Base-by-base conservation (phyloP, 2,888 invertebrate genomes). In the Macaria liturata region DNA sequence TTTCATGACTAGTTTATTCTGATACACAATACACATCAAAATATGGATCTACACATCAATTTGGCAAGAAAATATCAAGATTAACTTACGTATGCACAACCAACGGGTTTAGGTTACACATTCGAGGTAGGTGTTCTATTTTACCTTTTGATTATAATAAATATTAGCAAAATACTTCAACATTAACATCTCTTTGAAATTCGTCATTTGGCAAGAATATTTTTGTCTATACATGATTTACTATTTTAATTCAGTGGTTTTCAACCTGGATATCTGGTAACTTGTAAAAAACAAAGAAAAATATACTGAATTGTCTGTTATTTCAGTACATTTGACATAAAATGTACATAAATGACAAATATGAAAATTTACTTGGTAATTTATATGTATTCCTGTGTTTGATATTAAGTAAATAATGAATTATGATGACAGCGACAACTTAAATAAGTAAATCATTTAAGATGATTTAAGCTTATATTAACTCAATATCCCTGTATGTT, bases 1-100 rank as follows among this genome's bases (percentile, higher is more conserved):
- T 57, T 50, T 61, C 61, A 76, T 89, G 89, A 89, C 89, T 89
- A 89, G 89, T 82, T 84, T 86, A 84, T 86, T 84, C 72, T 65
- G 74, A 82, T 72, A 84, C 85, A 88, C 84, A 75, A 83, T 83
- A 85, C 80, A 81, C 83, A 83, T 81, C 76, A 75, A 81, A 78
- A 80, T 75, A 72, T 72, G 71, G 71, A 66, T 70, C 74, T 78
- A 79, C 78, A 77, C 70, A 75, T 70, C 71, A 76, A 75, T 88
- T 88, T 85, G 86, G 86, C 86, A 84, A 81, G 75, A 75, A 75
- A 79, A 54, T 57, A 57, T 39, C 74, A 67, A 61, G 65, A 69
- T 65, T 67, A 62, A 67, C 64, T 64, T 57, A 53, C 20, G 2
- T 20, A 64, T 60, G 74, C 76, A 77, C 78, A 77, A 77, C 77